Percentiles rank a stretch among this genome's conserved stretches.
Evolutionary conservation across 2,888 invertebrate species (phyloP).

Genomic region (Euplexia lucipara): DNA sequence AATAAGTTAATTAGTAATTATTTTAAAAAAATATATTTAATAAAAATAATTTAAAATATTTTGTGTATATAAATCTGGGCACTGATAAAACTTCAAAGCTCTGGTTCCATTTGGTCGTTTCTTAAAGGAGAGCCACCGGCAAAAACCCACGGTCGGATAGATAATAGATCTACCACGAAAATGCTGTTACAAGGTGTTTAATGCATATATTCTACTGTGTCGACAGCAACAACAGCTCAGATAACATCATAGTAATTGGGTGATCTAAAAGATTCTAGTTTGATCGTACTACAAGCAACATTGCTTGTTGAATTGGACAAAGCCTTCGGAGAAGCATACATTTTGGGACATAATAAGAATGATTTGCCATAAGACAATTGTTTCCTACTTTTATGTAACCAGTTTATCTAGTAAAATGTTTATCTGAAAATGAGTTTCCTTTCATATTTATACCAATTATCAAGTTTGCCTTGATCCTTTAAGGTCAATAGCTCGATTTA

Average conservation of each 20-base stretch:
- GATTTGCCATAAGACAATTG: no score
- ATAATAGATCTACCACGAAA: no score
- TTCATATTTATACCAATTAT: constrained; percentile 13
- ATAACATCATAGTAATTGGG: not conserved
- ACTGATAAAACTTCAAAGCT: no score
- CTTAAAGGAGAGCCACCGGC: no score
- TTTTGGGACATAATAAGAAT: not conserved
- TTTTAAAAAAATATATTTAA: not conserved
- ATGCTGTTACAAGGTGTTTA: not conserved
- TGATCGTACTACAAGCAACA: not conserved
- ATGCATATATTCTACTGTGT: not conserved
- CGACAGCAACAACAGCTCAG: not conserved
- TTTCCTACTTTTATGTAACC: no score
- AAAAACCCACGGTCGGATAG: no score
- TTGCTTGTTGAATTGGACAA: not conserved
- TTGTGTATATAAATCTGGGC: no score
- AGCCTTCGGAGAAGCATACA: not conserved
- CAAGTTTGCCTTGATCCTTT: constrained; percentile 10
- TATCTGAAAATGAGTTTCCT: constrained; percentile 12
- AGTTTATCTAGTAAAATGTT: not conserved
- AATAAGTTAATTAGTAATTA: not conserved
- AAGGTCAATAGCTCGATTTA: not conserved
- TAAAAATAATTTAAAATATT: no score
- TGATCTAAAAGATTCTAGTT: not conserved
- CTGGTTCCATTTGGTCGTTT: no score